A percentile compares a stretch with the other conserved stretches of the same genome.
Conservation (phyloP, 2,888 invertebrate genomes). For the Drosophila setosimentum region DNA sequence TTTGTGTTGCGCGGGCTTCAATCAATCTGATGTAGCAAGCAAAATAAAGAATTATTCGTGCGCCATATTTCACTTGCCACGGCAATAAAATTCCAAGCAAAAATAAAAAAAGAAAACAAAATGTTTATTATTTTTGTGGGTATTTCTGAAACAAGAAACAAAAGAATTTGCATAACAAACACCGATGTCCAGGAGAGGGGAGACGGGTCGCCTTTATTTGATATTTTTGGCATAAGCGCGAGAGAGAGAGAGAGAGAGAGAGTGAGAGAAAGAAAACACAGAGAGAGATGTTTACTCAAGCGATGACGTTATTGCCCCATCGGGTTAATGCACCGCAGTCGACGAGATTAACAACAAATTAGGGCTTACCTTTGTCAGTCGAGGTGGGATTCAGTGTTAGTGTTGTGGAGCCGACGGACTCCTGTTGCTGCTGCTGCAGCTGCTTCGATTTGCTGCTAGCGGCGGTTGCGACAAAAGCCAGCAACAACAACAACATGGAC, state of each 20-base stretch:
- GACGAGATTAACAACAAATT: constrained; percentile 61
- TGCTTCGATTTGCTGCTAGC: constrained; percentile 48
- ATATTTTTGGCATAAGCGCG: constrained; percentile 68
- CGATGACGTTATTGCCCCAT: constrained; percentile 50
- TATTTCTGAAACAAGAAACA: constrained; percentile 57
- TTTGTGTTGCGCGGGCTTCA: constrained; percentile 26
- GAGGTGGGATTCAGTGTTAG: constrained; percentile 57
- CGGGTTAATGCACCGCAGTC: constrained; percentile 65
- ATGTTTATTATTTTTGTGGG: constrained; percentile 39
- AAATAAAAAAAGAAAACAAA: constrained; percentile 48
- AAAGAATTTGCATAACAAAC: constrained; percentile 76
- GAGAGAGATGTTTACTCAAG: constrained; percentile 57
- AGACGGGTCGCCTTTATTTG: constrained; percentile 34
- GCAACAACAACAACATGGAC: constrained; percentile 66
- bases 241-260: constrained; percentile 23
- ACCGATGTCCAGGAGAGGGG: constrained; percentile 15
- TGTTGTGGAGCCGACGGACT: constrained; percentile 49
- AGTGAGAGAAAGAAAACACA: constrained; percentile 3
- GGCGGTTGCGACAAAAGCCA: constrained; percentile 47
- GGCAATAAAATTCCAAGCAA: constrained; percentile 55
- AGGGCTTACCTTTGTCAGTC: constrained; percentile 67
- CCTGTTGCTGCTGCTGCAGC: constrained; percentile 59
- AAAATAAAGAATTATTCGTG: constrained; percentile 3
- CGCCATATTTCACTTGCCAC: constrained; percentile 36
- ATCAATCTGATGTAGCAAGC: constrained; percentile 8